Evolutionary conservation across 2,888 invertebrate species (phyloP), one percentile per base, ranked within the genome.

Genomic region (Achlya flavicornis): DNA sequence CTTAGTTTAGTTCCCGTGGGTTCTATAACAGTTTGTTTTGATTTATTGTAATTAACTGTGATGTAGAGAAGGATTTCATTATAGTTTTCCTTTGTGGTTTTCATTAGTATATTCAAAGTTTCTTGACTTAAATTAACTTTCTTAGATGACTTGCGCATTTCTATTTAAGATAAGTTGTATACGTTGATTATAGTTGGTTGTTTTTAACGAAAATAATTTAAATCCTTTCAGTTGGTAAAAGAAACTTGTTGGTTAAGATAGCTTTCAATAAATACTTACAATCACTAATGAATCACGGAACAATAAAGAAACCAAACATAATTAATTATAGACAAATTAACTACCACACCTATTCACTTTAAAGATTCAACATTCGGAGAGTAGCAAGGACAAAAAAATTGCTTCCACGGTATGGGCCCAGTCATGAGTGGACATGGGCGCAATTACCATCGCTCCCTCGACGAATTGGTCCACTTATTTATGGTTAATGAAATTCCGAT

Each of bases 401-500:
- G 57, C 32, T 41, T 16, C 26, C 4, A 38, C 74, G 65, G 63
- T 62, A 68, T 8, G 10, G 53, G 10, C 53, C 53, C 61, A 33
- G 43, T 41, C 16, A 32, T 59, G 72, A 79, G 73, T 79, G 79
- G 78, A 79, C 85, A 80, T 77, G 76, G 77, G 64, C 73, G 81
- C 80, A 85, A 86, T 87, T 86, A 86, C 78, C 77, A 67, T 70
- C 70, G 66, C 74, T 73, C 77, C 73, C 64, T 72, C 75, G 71
- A 86, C 84, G 86, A 87, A 87, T 87, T 85, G 82, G 75, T 74
- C 80, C 83, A 86, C 81, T 85, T 85, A 86, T 83, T 86, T 86
- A 86, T 84, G 79, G 83, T 80, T 86, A 88, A 87, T 87, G 84
- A 87, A 87, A 86, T 87, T 88, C 83, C 81, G 83, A 87, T 86